phyloP scores from a whole-genome alignment of 2,797 vertebrate species.

The Girardinus metallicus region DNA sequence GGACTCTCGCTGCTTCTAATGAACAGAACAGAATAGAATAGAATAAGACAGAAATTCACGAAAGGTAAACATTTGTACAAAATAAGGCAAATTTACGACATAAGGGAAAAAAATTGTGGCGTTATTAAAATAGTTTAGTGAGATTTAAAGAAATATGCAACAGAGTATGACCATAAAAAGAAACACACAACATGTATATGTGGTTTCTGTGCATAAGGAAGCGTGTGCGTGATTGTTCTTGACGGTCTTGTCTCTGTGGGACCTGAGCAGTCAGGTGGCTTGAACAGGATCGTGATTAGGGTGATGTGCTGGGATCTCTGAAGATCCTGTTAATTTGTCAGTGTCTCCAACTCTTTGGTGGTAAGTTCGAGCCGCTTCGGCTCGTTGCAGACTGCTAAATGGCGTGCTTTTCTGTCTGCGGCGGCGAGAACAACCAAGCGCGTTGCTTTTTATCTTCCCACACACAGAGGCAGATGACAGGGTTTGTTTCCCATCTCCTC shows the following conservation, averaged over 20 bases:
- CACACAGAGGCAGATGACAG: slow-evolving; percentile 24
- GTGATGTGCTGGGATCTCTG: not conserved
- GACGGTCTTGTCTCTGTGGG: not conserved
- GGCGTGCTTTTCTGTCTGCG: slow-evolving; percentile 5
- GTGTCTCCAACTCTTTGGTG: not conserved
- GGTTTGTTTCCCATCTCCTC: slow-evolving; percentile 50
- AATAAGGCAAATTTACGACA: not conserved
- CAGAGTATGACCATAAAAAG: not conserved
- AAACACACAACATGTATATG: not conserved
- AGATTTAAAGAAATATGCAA: not conserved
- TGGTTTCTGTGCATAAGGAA: not conserved
- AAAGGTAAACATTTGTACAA: not conserved
- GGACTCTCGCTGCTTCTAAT: not conserved
- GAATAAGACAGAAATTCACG: not conserved
- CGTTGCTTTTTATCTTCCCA: slow-evolving; percentile 29
- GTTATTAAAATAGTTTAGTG: not conserved
- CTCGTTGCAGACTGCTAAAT: not conserved
- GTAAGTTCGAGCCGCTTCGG: not conserved
- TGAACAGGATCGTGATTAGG: not conserved
- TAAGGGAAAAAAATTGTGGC: not conserved
- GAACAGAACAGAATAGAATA: not conserved
- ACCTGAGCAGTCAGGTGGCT: not conserved
- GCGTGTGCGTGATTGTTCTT: not conserved
- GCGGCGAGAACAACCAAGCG: slow-evolving; percentile 19
- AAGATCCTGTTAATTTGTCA: not conserved